Percentiles rank a stretch among this genome's conserved stretches.
phyloP scores from a whole-genome alignment of 2,888 invertebrate species.

The Sericinus montela region DNA sequence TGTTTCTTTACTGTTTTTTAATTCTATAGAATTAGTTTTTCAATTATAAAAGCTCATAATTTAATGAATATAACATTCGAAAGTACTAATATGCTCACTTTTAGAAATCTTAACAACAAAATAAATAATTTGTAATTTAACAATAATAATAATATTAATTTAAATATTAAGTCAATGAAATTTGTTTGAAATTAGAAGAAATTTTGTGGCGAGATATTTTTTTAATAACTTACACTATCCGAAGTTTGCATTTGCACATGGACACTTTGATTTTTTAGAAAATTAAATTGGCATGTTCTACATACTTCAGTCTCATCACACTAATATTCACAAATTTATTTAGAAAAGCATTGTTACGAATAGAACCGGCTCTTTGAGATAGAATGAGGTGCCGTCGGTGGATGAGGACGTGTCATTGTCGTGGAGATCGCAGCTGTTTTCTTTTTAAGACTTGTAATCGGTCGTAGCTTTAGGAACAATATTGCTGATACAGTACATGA shows the following conservation, averaged over 20 bases:
- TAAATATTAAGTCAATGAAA: neutral
- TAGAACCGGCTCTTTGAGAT: slow-evolving; percentile 83
- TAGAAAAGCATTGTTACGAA: slow-evolving; percentile 75
- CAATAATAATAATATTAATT: neutral
- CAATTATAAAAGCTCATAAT: no score
- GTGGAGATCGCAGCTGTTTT: slow-evolving; percentile 73
- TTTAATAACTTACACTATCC: slow-evolving; percentile 13
- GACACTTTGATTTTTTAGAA: slow-evolving; percentile 58
- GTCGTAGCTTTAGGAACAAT: slow-evolving; percentile 88
- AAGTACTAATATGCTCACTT: no score
- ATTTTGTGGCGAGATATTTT: neutral
- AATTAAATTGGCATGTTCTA: slow-evolving; percentile 63
- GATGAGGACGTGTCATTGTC: slow-evolving; percentile 69
- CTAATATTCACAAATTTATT: slow-evolving; percentile 76
- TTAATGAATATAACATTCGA: no score
- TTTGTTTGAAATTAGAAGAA: no score
- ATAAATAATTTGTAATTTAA: neutral
- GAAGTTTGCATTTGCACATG: slow-evolving; percentile 31
- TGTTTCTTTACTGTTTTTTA: no score
- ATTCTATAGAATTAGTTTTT: no score
- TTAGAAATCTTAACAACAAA: neutral
- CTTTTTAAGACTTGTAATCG: slow-evolving; percentile 80
- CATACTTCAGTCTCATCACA: slow-evolving; percentile 77
- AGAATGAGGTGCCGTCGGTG: slow-evolving; percentile 61
- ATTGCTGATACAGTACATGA: slow-evolving; percentile 93